phyloP scores from a whole-genome alignment of 2,888 invertebrate species.

The Chalcis sispes region DNA sequence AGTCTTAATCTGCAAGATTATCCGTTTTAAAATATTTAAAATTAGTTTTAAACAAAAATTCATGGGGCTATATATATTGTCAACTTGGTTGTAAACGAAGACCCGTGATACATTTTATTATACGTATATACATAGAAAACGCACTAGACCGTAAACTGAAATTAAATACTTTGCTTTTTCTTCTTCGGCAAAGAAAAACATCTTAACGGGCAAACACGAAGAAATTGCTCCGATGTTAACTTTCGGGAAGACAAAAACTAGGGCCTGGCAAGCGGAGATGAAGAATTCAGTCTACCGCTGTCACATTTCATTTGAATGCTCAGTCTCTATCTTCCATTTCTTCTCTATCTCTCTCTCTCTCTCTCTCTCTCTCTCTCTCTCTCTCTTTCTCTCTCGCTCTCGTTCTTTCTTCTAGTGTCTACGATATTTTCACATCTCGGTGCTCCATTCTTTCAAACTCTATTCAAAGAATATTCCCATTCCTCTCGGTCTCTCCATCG shows the following conservation, averaged over 20 bases:
- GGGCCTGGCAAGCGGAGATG: constrained; percentile 17
- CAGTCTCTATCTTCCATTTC: constrained; percentile 9
- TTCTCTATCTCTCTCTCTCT: constrained; percentile 1
- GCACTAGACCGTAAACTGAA: too few relatives aligned
- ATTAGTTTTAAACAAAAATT: too few relatives aligned
- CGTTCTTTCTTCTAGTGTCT: neutral
- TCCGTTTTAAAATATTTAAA: too few relatives aligned
- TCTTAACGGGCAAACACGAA: neutral
- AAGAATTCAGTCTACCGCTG: constrained; percentile 56
- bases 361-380: neutral
- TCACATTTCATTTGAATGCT: constrained; percentile 65
- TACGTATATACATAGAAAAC: too few relatives aligned
- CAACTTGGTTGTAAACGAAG: too few relatives aligned
- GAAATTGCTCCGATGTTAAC: constrained; percentile 22
- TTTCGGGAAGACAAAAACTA: constrained; percentile 20
- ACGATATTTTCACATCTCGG: constrained; percentile 48
- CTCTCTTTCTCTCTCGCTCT: constrained; percentile 4
- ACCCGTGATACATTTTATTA: too few relatives aligned
- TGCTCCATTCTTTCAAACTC: constrained; percentile 60
- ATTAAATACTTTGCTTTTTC: neutral
- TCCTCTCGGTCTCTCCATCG: constrained; percentile 14
- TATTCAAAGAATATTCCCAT: constrained; percentile 60
- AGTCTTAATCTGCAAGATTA: too few relatives aligned
- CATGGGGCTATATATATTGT: too few relatives aligned
- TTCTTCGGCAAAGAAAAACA: constrained; percentile 6